Evolutionary conservation across 2,888 invertebrate species (phyloP), one percentile per base, ranked within the genome.

Genomic region (Liodrosophila aerea): DNA sequence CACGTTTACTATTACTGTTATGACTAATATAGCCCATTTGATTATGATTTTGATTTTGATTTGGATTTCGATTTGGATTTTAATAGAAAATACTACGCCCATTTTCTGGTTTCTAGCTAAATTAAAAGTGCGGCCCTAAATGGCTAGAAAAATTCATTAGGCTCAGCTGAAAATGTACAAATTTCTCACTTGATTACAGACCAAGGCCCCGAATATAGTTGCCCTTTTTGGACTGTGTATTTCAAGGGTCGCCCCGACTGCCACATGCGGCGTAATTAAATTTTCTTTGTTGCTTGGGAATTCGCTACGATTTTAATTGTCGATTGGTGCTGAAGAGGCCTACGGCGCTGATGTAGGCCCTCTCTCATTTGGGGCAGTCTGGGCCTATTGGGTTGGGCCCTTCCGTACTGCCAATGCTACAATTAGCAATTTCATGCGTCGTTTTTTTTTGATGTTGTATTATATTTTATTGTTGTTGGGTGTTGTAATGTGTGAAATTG

Each of bases 371-470:
- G 53, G 12, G 41, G 33, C 64, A n/a, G 3, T 18, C n/a, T 22
- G n/a, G 51, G 18, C 45, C 40, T 16, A 16, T 44, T 44, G 62
- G 60, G 64, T 39, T 60, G 54, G 72, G 77, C 82, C 78, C 78
- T 82, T 78, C 77, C 74, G 76, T 68, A 68, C 58, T 40, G 44
- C 37, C 58, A 52, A 64, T 64, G 46, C 59, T 29, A 53, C 78
- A 84, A 84, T 82, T 84, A 82, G 81, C 81, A 66, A 82, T 82
- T 82, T 84, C 82, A 81, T 84, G 78, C 76, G 72, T 73, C 59
- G 61, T 51, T 68, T 58, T 64, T 57, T 57, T 44, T 54, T 57
- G 56, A 22, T 36, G 57, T 44, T 40, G 39, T 40, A 45, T 51
- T 30, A 40, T 12, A 33, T 65, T 60, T 40, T 12, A 33, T 65